Percentiles rank a stretch among this genome's conserved stretches.
Conservation (phyloP, 53 echinoderm and acorn worm species). For the Astropecten irregularis region DNA sequence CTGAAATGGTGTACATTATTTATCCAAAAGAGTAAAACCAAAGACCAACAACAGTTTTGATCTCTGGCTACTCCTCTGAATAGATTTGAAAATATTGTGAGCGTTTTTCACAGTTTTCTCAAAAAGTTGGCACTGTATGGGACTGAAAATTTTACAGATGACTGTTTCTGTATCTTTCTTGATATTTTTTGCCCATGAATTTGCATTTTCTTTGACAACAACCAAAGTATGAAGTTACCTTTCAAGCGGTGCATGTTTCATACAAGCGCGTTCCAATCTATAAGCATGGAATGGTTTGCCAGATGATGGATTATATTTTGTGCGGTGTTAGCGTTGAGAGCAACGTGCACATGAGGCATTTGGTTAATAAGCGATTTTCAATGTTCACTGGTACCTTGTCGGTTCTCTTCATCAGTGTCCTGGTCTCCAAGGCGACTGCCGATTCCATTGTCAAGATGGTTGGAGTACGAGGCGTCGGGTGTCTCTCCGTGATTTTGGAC, state of each 20-base stretch:
- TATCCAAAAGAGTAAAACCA: too few species aligned
- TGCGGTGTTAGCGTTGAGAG: conserved; percentile 11
- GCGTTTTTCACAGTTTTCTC: too few species aligned
- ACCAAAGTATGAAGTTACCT: too few species aligned
- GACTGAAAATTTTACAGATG: too few species aligned
- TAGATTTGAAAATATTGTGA: too few species aligned
- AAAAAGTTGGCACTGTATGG: too few species aligned
- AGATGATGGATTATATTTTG: neutral
- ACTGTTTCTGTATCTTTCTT: too few species aligned
- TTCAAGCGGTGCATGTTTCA: neutral
- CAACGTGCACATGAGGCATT: neutral
- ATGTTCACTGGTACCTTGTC: conserved; percentile 49
- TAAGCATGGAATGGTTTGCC: conserved; percentile 45
- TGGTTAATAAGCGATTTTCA: neutral
- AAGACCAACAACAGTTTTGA: too few species aligned
- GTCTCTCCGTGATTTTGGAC: neutral
- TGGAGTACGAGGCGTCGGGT: neutral
- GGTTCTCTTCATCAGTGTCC: neutral
- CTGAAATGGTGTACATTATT: too few species aligned
- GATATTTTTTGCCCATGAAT: too few species aligned
- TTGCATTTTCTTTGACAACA: too few species aligned
- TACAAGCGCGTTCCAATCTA: neutral
- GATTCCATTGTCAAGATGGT: neutral
- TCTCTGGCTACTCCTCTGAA: too few species aligned
- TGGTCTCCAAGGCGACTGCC: neutral